A percentile compares a stretch with the other conserved stretches of the same genome.
These are phyloP conservation scores for Bradynema listronoti DNA, from an alignment of 1,140 invertebrate species.

Conservation along the genomic window DNA sequence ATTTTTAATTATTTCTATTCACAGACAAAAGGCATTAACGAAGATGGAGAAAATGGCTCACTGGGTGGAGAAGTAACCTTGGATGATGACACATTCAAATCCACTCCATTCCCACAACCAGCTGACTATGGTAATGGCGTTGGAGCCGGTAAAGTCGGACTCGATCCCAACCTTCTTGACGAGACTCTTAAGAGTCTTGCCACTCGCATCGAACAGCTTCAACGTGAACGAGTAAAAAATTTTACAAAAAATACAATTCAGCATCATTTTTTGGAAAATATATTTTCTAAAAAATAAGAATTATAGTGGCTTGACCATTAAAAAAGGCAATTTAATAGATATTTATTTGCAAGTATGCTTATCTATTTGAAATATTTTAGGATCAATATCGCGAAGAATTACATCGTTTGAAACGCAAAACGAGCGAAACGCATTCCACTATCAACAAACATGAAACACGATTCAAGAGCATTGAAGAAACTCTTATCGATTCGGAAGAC, in stretches of 20 bases:
- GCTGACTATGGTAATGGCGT: conserved; percentile 32
- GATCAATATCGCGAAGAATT: conserved; percentile 53
- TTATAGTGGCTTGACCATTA: too few species aligned
- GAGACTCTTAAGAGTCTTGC: conserved; percentile 45
- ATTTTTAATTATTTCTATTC: not conserved
- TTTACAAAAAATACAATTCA: conserved; percentile 12
- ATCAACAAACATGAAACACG: conserved; percentile 54
- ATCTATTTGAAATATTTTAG: conserved; percentile 28
- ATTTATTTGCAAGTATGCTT: too few species aligned
- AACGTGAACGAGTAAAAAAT: conserved; percentile 44
- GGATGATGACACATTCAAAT: conserved; percentile 29
- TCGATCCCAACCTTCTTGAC: conserved; percentile 37
- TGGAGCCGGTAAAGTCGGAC: conserved; percentile 26
- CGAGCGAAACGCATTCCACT: conserved; percentile 50
- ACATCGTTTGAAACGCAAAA: conserved; percentile 53
- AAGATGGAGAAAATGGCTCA: not conserved
- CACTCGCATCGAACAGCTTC: conserved; percentile 46
- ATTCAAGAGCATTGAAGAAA: conserved; percentile 54
- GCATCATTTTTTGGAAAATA: conserved; percentile 28
- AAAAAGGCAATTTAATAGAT: too few species aligned
- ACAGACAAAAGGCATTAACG: conserved; percentile 10
- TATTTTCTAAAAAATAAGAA: conserved; percentile 10
- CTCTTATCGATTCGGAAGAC: conserved; percentile 47
- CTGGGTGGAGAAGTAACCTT: conserved; percentile 1
- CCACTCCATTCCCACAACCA: conserved; percentile 47